A percentile compares a stretch with the other conserved stretches of the same genome.
Evolutionary conservation across 2,113 vertebrate species (phyloP).

Genomic region (Malurus melanocephalus): DNA sequence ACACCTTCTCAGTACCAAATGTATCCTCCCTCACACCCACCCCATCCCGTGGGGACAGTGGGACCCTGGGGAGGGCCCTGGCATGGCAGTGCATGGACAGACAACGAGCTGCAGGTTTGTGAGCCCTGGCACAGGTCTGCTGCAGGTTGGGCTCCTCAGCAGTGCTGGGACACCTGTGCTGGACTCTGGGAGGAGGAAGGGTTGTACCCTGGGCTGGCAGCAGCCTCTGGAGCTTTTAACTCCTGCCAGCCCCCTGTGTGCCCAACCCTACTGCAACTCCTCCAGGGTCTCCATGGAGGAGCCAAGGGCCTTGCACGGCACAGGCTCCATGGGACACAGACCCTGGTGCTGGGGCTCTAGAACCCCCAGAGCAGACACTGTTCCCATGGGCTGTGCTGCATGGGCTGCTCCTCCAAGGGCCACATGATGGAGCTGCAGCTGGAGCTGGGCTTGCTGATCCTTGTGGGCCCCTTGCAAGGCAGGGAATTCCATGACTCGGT

Average conservation of each 20-base stretch:
- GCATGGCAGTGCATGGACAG: accelerated
- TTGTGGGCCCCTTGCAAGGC: neutral
- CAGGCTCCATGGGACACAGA: accelerated
- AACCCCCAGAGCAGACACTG: neutral
- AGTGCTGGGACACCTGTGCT: neutral
- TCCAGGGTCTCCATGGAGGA: neutral
- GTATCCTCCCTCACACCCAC: neutral
- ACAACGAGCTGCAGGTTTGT: neutral
- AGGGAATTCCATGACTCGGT: neutral
- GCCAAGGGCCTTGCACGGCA: neutral
- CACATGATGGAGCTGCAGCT: neutral
- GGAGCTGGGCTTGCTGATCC: neutral
- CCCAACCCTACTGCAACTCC: neutral
- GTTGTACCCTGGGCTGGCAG: neutral
- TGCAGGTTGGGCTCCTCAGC: neutral
- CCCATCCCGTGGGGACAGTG: neutral
- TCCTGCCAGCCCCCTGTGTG: neutral
- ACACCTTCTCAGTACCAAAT: neutral
- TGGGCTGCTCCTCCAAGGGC: neutral
- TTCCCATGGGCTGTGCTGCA: neutral
- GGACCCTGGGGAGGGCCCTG: neutral
- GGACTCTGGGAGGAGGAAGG: accelerated
- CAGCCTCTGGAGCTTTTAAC: neutral
- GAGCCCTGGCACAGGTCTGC: neutral
- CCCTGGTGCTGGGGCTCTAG: neutral